A percentile compares a stretch with the other conserved stretches of the same genome.
These are phyloP conservation scores for Chironomus striatipennis DNA, from an alignment of 1,140 invertebrate species.

Conservation along the genomic window DNA sequence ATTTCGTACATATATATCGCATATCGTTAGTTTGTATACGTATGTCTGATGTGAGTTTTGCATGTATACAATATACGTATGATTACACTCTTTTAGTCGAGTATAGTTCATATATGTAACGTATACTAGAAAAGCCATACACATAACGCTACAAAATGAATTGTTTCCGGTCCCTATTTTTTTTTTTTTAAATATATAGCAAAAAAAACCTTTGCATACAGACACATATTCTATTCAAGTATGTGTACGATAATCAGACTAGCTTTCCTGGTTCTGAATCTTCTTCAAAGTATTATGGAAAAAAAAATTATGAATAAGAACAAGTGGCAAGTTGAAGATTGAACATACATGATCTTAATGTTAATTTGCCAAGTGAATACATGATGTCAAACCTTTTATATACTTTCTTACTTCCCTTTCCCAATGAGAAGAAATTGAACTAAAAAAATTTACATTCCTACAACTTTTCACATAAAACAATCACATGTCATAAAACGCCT, in stretches of 20 bases:
- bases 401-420: no score
- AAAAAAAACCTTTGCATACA: slow-evolving; percentile 17
- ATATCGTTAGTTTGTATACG: not conserved
- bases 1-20: not conserved
- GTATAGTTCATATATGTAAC: not conserved
- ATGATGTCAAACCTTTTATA: no score
- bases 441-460: no score
- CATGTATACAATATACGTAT: not conserved
- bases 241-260: not conserved
- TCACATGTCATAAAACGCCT: no score
- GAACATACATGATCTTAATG: no score
- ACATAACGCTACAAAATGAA: slow-evolving; percentile 16
- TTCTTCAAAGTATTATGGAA: no score
- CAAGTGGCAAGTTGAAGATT: no score
- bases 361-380: no score
- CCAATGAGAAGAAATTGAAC: no score
- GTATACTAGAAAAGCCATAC: slow-evolving; percentile 7
- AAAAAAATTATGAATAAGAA: no score
- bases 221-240: not conserved
- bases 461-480: no score
- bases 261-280: no score
- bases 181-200: not conserved
- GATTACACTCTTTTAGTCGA: not conserved
- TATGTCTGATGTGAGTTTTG: slow-evolving; percentile 4
- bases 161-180: slow-evolving; percentile 21